These are phyloP conservation scores for Epinephelus coioides DNA, from an alignment of 2,797 vertebrate species.

Conservation along the genomic window DNA sequence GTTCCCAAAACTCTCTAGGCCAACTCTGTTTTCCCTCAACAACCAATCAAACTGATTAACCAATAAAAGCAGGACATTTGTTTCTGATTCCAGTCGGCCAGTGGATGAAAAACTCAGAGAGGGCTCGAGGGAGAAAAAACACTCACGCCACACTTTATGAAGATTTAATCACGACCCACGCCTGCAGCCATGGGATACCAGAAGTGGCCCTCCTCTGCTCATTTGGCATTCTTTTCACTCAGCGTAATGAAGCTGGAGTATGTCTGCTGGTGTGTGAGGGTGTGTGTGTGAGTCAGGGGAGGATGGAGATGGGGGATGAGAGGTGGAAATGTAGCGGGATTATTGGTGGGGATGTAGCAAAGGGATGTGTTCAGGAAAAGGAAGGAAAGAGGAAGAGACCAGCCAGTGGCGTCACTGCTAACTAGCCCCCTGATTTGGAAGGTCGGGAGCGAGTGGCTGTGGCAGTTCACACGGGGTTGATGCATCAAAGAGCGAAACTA, in stretches of 20 bases:
- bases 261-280: constrained; percentile 38
- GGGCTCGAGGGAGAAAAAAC: constrained; percentile 24
- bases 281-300: constrained; percentile 36
- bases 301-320: constrained; percentile 34
- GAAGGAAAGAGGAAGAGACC: constrained; percentile 28
- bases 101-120: constrained; percentile 23
- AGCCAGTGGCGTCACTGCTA: constrained; percentile 36
- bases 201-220: constrained; percentile 64
- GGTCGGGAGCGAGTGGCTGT: constrained; percentile 45
- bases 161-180: constrained; percentile 74
- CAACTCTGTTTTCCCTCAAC: constrained; percentile 12
- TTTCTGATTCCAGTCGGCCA: constrained; percentile 33
- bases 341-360: constrained; percentile 38
- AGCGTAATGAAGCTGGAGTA: constrained; percentile 64
- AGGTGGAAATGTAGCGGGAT: constrained; percentile 45
- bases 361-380: constrained; percentile 25
- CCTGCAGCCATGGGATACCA: constrained; percentile 63
- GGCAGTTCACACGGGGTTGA: constrained; percentile 55
- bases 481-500: constrained; percentile 69
- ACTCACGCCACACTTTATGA: constrained; percentile 58
- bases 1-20: background rate
- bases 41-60: constrained; percentile 56
- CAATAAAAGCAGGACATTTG: constrained; percentile 39
- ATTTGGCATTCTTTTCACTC: constrained; percentile 64
- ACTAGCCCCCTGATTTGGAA: constrained; percentile 61